Percentiles rank a stretch among this genome's conserved stretches.
These are phyloP conservation scores for Aleiodes leptofemur DNA, from an alignment of 2,888 invertebrate genomes.

Conservation along the genomic window DNA sequence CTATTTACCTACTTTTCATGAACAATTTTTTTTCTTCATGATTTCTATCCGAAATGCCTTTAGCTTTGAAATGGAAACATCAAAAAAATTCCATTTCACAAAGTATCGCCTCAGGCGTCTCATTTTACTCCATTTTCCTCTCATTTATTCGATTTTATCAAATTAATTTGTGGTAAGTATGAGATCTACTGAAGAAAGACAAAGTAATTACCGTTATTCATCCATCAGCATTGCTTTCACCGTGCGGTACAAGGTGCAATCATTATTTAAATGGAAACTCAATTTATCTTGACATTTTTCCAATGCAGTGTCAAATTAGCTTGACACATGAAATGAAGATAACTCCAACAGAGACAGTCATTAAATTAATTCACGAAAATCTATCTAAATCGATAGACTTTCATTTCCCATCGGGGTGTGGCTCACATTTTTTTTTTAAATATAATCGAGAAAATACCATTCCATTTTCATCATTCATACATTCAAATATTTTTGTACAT, in stretches of 20 bases:
- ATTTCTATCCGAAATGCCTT: no score
- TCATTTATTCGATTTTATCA: no score
- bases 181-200: no score
- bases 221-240: slow-evolving; percentile 14
- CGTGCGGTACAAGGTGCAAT: neutral
- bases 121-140: no score
- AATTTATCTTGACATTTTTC: slow-evolving; percentile 4
- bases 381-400: slow-evolving; percentile 49
- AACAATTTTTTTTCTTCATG: no score
- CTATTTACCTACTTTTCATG: no score
- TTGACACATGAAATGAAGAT: neutral
- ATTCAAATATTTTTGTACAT: slow-evolving; percentile 23
- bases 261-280: neutral
- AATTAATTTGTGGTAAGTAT: no score
- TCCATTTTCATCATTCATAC: slow-evolving; percentile 30
- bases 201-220: slow-evolving; percentile 4
- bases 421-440: slow-evolving; percentile 56
- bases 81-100: no score
- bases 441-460: neutral
- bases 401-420: slow-evolving; percentile 58
- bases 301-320: neutral
- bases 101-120: no score
- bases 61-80: no score
- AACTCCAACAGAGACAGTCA: neutral
- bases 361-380: slow-evolving; percentile 40